phyloP scores from a whole-genome alignment of 2,888 invertebrate genomes.

The Eurois occulta region DNA sequence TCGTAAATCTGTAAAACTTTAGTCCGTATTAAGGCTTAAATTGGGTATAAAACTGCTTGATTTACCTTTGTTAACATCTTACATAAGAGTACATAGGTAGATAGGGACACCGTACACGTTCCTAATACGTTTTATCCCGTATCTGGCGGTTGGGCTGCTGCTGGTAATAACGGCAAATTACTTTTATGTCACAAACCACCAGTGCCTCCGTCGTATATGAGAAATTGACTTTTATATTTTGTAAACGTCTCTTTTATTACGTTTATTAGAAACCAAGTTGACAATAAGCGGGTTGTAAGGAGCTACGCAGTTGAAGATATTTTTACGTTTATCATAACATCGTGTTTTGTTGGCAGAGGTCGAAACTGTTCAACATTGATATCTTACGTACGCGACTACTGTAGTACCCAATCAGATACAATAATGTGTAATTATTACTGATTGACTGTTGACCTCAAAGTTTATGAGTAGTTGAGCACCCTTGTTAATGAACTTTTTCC shows the following conservation, averaged over 20 bases:
- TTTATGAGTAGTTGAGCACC: conserved; percentile 25
- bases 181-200: conserved; percentile 62
- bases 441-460: conserved; percentile 47
- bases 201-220: conserved; percentile 18
- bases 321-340: conserved; percentile 17
- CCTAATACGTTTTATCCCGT: conserved; percentile 43
- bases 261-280: conserved; percentile 27
- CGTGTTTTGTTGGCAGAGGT: conserved; percentile 18
- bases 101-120: conserved; percentile 13
- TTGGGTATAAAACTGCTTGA: conserved; percentile 53
- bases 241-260: background rate
- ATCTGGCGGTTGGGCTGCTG: conserved; percentile 14
- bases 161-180: conserved; percentile 67
- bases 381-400: conserved; percentile 3
- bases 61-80: conserved; percentile 59
- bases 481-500: conserved; percentile 39
- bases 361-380: conserved; percentile 19
- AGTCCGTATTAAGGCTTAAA: conserved; percentile 48
- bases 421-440: conserved; percentile 50
- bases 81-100: conserved; percentile 9
- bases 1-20: conserved; percentile 63
- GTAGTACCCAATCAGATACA: conserved; percentile 44
- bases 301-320: conserved; percentile 13
- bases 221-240: conserved; percentile 29
- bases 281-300: conserved; percentile 10